Evolutionary conservation across 2,797 vertebrate species (phyloP).

Genomic region (Bradypodion ventrale): DNA sequence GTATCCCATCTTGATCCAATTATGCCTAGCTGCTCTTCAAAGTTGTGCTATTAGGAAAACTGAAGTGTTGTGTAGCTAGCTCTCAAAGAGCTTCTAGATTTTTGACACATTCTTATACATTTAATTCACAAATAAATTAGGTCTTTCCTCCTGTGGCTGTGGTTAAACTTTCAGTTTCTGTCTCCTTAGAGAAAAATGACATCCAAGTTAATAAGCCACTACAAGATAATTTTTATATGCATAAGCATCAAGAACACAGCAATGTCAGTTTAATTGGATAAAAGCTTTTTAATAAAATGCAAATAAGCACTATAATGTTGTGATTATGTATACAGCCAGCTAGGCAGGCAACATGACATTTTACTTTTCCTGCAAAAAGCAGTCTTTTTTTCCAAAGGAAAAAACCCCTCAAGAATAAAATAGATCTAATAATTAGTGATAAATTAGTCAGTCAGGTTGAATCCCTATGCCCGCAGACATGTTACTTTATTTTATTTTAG

Average conservation of each 20-base stretch:
- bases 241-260: not conserved
- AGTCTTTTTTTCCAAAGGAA: not conserved
- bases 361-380: not conserved
- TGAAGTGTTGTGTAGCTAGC: not conserved
- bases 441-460: too few relatives aligned
- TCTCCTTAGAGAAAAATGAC: not conserved
- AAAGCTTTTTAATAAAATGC: slow-evolving; percentile 30
- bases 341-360: not conserved
- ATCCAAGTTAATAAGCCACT: not conserved
- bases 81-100: not conserved
- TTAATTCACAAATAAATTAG: not conserved
- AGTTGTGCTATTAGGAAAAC: not conserved
- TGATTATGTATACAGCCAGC: not conserved
- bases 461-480: too few relatives aligned
- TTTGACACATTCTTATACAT: not conserved
- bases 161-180: not conserved
- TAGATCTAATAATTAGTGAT: too few relatives aligned
- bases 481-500: too few relatives aligned
- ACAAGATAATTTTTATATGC: fast-evolving
- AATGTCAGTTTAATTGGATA: fast-evolving
- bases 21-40: not conserved
- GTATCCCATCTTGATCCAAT: not conserved
- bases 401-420: not conserved
- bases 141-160: not conserved
- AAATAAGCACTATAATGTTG: not conserved